Evolutionary conservation across 2,113 vertebrate genomes (phyloP).

Genomic region (Misgurnus anguillicaudatus): DNA sequence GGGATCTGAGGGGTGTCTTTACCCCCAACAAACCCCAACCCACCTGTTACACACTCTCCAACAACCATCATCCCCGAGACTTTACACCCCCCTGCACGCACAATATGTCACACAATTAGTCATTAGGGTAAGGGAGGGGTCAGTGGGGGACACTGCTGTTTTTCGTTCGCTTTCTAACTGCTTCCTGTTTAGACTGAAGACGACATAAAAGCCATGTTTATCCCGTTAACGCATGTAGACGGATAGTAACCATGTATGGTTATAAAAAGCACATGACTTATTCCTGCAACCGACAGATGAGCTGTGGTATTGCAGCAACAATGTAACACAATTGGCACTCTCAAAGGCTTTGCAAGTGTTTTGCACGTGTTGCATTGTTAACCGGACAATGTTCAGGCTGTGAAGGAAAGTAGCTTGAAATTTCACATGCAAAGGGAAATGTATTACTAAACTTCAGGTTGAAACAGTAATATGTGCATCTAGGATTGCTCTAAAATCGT

Average conservation of each 20-base stretch:
- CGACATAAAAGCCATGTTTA: background rate
- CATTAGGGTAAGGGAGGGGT: background rate
- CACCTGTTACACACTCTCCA: constrained; percentile 66
- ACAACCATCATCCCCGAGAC: constrained; percentile 51
- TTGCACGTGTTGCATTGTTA: background rate
- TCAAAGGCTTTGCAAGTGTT: background rate
- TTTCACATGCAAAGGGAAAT: no score
- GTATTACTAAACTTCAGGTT: no score
- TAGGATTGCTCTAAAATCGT: no score
- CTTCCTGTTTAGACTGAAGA: background rate
- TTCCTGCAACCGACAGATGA: background rate
- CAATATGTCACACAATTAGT: constrained; percentile 7
- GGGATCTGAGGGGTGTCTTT: constrained; percentile 35
- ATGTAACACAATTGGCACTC: background rate
- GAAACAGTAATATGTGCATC: no score
- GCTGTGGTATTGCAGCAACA: background rate
- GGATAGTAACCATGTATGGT: background rate
- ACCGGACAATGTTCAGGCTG: no score
- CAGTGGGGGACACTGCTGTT: background rate
- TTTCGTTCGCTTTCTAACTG: background rate
- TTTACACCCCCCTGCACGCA: background rate
- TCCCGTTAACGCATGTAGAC: no score
- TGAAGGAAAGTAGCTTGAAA: no score
- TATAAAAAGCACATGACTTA: background rate
- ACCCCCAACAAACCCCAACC: constrained; percentile 29